Base-by-base conservation (phyloP, 2,113 vertebrate genomes). In the Tachuris rubrigastra region DNA sequence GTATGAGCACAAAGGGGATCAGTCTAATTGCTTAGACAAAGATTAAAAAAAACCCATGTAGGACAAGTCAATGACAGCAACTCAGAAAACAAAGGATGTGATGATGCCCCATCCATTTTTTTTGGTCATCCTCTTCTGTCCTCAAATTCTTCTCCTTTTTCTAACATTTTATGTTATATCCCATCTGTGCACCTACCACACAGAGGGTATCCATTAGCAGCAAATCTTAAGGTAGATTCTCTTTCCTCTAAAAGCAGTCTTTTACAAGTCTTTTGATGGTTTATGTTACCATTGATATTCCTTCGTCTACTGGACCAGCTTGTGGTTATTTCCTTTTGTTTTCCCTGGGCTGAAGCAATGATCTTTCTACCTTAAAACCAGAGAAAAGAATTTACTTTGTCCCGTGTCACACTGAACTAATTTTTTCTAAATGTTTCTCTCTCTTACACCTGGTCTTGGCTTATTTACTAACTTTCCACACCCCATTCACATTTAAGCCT, bases 391-490 rank as follows among this genome's bases (percentile, higher is more conserved):
- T 58, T 46, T 58, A 73, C 30, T 77, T 85, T 42, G 17, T n/a
- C 47, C 60, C 60, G 12, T 23, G 24, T n/a, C 35, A 81, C 5
- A 35, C 16, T 24, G 22, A 28, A 37, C 35, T 65, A 10, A 1
- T 35, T 80, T 93, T 74, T 76, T 10, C 65, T 52, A 37, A 53
- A 39, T 20, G 11, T 62, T 94, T 80, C 37, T 60, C 41, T 79
- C 88, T 44, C 27, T 83, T 66, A 76, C 14, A 66, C 27, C 41
- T 49, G 52, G 52, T 67, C n/a, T 69, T 81, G 47, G 33, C 25
- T 92, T 89, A 75, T 44, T 84, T 67, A 63, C 23, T 74, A 73
- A 75, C 60, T 72, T 92, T 52, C 44, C 56, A 30, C 65, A 67
- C 20, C 0, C 2, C 21, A 30, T 39, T 87, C 39, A 31, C 22